A percentile compares a stretch with the other conserved stretches of the same genome.
Conservation (phyloP, 2,797 vertebrate genomes). For the Sebastes steindachneri region DNA sequence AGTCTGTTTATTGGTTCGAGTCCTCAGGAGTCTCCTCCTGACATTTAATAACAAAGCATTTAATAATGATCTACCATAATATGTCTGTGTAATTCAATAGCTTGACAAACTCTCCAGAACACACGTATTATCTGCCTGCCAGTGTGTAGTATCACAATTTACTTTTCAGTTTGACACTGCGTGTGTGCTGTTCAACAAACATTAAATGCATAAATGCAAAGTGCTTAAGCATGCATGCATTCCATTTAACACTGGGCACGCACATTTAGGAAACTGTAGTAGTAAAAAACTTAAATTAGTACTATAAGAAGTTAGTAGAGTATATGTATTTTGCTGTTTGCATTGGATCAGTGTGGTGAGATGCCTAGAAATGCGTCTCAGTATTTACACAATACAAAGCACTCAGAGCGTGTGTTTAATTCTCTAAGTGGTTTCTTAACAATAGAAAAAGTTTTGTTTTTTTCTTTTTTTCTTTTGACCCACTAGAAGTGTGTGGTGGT, state of each 20-base stretch:
- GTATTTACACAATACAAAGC: not conserved
- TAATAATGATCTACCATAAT: not conserved
- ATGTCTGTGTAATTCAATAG: not conserved
- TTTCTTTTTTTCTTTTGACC: not conserved
- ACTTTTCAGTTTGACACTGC: not conserved
- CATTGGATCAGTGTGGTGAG: not conserved
- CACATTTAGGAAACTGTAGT: not conserved
- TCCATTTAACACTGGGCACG: not conserved
- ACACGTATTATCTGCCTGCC: not conserved
- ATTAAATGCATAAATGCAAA: slow-evolving; percentile 9
- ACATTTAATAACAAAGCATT: slow-evolving; percentile 5
- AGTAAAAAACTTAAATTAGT: not conserved
- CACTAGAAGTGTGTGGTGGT: no score
- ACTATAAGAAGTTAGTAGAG: not conserved
- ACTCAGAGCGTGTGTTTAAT: not conserved
- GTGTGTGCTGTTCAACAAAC: not conserved
- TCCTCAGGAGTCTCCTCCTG: not conserved
- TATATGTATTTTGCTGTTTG: not conserved
- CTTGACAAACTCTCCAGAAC: not conserved
- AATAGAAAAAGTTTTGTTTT: not conserved
- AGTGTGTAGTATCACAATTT: slow-evolving; percentile 6
- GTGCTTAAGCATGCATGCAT: not conserved
- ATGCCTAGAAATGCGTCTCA: not conserved
- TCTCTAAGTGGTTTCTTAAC: not conserved
- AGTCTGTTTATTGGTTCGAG: not conserved